Percentiles rank a stretch among this genome's conserved stretches.
Conservation (phyloP, 30 jellyfish, hydroid and myxozoan species). For the Aurelia sp. region DNA sequence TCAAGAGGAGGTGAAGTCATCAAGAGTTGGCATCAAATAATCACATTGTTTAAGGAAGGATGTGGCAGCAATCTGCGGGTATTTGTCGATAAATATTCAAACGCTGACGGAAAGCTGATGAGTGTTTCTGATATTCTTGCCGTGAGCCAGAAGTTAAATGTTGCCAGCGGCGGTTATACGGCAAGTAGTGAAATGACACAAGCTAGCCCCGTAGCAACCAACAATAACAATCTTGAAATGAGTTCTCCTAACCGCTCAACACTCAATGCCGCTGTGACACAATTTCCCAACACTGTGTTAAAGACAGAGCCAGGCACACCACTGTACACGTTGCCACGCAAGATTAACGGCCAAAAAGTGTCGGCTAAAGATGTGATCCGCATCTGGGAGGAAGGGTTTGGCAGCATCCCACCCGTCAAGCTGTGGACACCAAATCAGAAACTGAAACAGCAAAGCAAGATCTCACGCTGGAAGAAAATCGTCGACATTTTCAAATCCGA, state of each 20-base stretch:
- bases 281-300: no score
- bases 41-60: conserved; percentile 47
- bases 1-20: conserved; percentile 62
- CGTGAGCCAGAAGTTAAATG: conserved; percentile 19
- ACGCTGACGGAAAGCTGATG: conserved; percentile 66
- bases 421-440: conserved; percentile 91
- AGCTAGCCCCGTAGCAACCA: no score
- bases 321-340: conserved; percentile 83
- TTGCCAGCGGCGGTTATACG: neutral
- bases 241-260: neutral
- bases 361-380: conserved; percentile 93
- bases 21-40: conserved; percentile 71
- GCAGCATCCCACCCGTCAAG: conserved; percentile 93
- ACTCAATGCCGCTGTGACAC: no score
- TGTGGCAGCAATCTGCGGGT: conserved; percentile 69
- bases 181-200: conserved; percentile 6
- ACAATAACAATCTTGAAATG: neutral
- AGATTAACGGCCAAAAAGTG: conserved; percentile 92
- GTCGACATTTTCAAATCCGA: conserved; percentile 88
- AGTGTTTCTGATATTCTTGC: conserved; percentile 65
- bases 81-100: conserved; percentile 71
- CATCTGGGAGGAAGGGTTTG: conserved; percentile 94
- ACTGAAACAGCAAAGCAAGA: conserved; percentile 90
- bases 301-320: conserved; percentile 8
- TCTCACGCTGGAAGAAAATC: conserved; percentile 97